phyloP scores from a whole-genome alignment of 2,797 vertebrate genomes.

The Acomys russatus region DNA sequence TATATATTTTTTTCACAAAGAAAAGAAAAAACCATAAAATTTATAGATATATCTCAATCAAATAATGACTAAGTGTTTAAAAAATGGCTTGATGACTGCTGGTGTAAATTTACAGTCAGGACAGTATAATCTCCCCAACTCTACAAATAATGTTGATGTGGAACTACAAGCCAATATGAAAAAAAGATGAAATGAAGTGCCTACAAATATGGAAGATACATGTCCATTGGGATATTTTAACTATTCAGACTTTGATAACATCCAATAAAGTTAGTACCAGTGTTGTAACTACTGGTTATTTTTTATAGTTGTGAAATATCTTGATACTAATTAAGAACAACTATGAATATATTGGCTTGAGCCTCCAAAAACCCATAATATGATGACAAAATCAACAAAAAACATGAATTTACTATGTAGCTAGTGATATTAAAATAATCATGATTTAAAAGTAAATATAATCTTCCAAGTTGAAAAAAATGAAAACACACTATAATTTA shows the following conservation, averaged over 20 bases:
- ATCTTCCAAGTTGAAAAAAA: not conserved
- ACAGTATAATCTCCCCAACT: not conserved
- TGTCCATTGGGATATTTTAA: not conserved
- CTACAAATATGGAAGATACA: not conserved
- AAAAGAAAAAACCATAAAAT: not conserved
- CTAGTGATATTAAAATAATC: not conserved
- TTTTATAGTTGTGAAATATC: slow-evolving; percentile 1
- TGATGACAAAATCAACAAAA: not conserved
- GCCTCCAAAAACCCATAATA: not conserved
- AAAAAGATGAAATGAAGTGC: not conserved
- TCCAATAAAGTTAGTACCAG: not conserved
- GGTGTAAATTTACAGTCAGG: not conserved
- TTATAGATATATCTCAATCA: not conserved
- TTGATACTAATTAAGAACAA: slow-evolving; percentile 13
- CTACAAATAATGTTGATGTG: not conserved
- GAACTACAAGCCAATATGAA: not conserved
- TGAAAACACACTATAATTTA: not conserved
- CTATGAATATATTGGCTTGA: not conserved
- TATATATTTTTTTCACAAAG: not conserved
- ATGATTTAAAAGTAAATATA: not conserved
- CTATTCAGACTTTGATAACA: not conserved
- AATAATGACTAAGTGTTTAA: not conserved
- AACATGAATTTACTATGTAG: not conserved
- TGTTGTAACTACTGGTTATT: not conserved
- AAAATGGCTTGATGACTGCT: not conserved